phyloP scores from a whole-genome alignment of 2,888 invertebrate genomes.

The Hyalella azteca region DNA sequence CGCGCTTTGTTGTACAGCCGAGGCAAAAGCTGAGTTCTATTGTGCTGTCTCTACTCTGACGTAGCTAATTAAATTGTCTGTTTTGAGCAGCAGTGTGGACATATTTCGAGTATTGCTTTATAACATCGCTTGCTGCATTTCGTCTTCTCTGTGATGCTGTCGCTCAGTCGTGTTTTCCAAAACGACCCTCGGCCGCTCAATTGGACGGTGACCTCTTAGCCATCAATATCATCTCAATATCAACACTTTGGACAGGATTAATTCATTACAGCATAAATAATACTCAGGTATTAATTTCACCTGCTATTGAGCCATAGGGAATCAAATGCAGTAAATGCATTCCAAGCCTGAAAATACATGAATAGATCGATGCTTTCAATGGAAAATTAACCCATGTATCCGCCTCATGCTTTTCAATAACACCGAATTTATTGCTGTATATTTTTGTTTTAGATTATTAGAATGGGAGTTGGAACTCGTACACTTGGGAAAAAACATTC shows the following conservation, averaged over 20 bases:
- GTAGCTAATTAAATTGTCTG: conserved; percentile 22
- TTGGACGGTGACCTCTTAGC: neutral
- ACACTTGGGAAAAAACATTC: no score
- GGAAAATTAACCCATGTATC: no score
- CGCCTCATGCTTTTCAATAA: no score
- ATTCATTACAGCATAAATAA: no score
- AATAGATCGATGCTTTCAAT: no score
- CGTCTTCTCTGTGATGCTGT: neutral
- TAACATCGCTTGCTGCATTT: neutral
- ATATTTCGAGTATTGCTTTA: neutral
- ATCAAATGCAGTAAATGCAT: no score
- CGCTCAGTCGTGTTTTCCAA: neutral
- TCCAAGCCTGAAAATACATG: no score
- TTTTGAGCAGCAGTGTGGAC: neutral
- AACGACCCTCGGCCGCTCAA: neutral
- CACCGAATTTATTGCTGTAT: no score
- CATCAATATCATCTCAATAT: conserved; percentile 2
- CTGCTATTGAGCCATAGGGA: no score
- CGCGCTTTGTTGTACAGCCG: conserved; percentile 12
- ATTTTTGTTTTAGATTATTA: no score
- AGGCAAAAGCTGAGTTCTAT: neutral
- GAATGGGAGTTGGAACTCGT: no score
- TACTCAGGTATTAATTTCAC: no score
- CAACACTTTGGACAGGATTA: neutral
- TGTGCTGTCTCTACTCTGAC: neutral